Evolutionary conservation across 2,797 vertebrate genomes (phyloP), one percentile per base, ranked within the genome.

Genomic region (Botia kubotai): DNA sequence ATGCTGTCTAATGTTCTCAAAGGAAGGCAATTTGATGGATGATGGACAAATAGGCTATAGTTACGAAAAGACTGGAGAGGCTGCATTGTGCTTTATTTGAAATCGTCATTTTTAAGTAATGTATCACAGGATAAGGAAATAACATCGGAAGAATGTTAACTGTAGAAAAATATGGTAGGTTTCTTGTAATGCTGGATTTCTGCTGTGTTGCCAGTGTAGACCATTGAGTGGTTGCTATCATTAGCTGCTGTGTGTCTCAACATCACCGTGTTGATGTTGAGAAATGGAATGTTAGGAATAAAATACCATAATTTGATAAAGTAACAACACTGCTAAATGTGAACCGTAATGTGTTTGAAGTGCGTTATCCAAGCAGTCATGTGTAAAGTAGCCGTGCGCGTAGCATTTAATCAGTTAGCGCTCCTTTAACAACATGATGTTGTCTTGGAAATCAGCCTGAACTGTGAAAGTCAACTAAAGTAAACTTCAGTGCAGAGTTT

Each of bases 391-490:
- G 36, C 23, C 82, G 46, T 52, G 72, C 76, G 85, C 63, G 55
- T 14, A 83, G 80, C 87, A 85, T 81, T 78, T 76, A 74, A 88
- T 88, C 82, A 63, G 82, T 52, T 72, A 62, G 52, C 26, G 82
- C 83, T 74, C 86, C 63, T 77, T 65, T 73, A 86, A 70, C 77
- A 88, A 87, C 78, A 72, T 79, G 83, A 90, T 90, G 80, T 87
- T 86, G 86, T 86, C 86, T 82, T 19, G 55, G 78, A 77, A 80
- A 63, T 83, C 60, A 46, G 77, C 76, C 57, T 67, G 78, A 88
- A 88, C 79, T 83, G 69, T 70, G 33, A 79, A 80, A 83, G 80
- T 83, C 79, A 77, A 66, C 84, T 83, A 88, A 90, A 91, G 85
- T 58, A 72, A 82, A 72, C 55, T 75, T 60, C 33, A 46, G 70